phyloP scores from a whole-genome alignment of 64 coral and sea anemone genomes.

The Dendrophyllia cribrosa region DNA sequence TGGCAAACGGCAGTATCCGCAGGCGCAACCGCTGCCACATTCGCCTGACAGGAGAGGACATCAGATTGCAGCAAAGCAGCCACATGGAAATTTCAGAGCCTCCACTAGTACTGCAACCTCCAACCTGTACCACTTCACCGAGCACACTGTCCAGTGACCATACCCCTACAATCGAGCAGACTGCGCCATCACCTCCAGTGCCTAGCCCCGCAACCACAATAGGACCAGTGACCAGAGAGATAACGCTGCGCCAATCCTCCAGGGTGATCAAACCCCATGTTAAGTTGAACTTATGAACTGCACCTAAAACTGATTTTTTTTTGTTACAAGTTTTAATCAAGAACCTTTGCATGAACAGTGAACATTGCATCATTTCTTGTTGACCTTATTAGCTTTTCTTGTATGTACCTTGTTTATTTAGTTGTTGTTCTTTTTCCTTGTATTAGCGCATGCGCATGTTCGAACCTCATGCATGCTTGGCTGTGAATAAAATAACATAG shows the following conservation, averaged over 20 bases:
- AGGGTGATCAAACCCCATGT: not conserved
- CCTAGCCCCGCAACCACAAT: not conserved
- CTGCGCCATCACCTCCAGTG: not conserved
- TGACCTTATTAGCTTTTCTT: too few relatives aligned
- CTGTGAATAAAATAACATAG: too few relatives aligned
- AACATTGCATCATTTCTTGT: too few relatives aligned
- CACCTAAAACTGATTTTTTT: not conserved
- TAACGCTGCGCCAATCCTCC: not conserved
- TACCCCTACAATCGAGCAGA: not conserved
- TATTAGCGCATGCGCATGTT: too few relatives aligned
- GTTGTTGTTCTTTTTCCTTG: too few relatives aligned
- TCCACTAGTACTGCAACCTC: not conserved
- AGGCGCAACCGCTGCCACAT: not conserved
- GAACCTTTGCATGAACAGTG: too few relatives aligned
- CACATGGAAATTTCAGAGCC: not conserved
- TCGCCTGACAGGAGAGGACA: not conserved
- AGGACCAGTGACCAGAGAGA: not conserved
- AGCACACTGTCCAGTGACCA: not conserved
- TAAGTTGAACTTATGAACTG: not conserved
- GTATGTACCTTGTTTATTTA: too few relatives aligned
- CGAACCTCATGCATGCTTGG: too few relatives aligned
- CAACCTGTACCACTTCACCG: not conserved
- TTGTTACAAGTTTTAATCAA: too few relatives aligned
- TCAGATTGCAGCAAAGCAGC: not conserved
- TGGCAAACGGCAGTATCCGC: not conserved